phyloP scores from a whole-genome alignment of 2,797 vertebrate genomes.

The Ceyx erithaca region DNA sequence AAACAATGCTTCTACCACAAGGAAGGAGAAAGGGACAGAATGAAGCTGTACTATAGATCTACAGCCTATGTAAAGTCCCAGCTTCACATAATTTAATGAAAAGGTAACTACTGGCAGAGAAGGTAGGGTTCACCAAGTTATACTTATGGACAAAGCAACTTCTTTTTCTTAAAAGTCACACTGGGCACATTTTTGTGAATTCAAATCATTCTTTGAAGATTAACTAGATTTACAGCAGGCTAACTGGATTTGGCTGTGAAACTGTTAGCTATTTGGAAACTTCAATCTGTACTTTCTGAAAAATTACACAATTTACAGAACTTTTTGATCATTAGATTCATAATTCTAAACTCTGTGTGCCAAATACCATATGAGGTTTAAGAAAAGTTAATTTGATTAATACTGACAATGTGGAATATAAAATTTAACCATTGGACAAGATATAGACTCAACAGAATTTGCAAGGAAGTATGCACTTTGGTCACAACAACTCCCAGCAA shows the following conservation, averaged over 20 bases:
- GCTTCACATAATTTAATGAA: not conserved
- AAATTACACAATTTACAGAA: not conserved
- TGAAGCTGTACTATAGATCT: not conserved
- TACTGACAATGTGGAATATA: not conserved
- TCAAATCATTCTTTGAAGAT: not conserved
- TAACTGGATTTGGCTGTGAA: not conserved
- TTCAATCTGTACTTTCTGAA: not conserved
- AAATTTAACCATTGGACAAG: not conserved
- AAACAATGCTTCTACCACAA: not conserved
- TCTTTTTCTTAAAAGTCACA: not conserved
- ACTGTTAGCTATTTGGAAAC: not conserved
- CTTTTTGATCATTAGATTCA: not conserved
- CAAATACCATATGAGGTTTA: not conserved
- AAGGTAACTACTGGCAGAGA: not conserved
- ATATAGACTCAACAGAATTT: not conserved
- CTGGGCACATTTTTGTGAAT: not conserved
- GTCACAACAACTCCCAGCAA: too few relatives aligned
- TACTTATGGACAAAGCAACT: not conserved
- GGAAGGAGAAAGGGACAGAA: not conserved
- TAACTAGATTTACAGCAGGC: not conserved
- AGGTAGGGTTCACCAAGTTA: not conserved
- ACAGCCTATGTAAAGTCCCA: not conserved
- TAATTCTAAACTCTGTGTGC: not conserved
- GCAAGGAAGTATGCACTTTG: not conserved
- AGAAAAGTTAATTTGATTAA: not conserved